Conservation (phyloP, 53 echinoderm and acorn worm species). For the Paracentrotus lividus region DNA sequence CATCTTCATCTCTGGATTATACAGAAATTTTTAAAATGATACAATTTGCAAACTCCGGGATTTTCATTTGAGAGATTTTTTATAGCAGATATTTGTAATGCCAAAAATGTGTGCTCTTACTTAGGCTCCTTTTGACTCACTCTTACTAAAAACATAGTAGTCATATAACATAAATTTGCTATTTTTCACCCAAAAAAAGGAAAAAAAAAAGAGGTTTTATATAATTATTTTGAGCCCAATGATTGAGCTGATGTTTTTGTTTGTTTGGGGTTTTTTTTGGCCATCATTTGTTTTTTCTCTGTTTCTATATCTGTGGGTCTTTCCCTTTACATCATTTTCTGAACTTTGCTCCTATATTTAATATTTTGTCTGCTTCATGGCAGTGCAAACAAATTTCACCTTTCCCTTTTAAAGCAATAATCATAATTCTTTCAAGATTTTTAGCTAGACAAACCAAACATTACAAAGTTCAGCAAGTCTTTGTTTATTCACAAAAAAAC, state of each 20-base stretch:
- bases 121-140: too few relatives aligned
- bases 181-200: too few relatives aligned
- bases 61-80: background rate
- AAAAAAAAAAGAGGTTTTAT: background rate
- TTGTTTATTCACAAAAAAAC: conserved; percentile 28
- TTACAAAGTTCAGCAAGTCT: background rate
- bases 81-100: background rate
- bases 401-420: background rate
- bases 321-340: background rate
- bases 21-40: background rate
- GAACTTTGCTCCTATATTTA: background rate
- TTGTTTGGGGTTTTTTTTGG: too few relatives aligned
- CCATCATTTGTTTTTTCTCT: background rate
- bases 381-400: conserved; percentile 4
- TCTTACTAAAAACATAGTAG: too few relatives aligned
- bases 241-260: background rate
- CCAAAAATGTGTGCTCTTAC: too few relatives aligned
- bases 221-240: background rate
- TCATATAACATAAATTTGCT: too few relatives aligned
- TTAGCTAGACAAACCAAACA: background rate
- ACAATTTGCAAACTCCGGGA: background rate
- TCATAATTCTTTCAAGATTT: background rate
- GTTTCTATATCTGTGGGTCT: background rate
- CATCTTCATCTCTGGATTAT: background rate
- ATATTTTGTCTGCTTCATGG: background rate